Evolutionary conservation across 2,113 vertebrate genomes (phyloP).

Genomic region (Panurus biarmicus): DNA sequence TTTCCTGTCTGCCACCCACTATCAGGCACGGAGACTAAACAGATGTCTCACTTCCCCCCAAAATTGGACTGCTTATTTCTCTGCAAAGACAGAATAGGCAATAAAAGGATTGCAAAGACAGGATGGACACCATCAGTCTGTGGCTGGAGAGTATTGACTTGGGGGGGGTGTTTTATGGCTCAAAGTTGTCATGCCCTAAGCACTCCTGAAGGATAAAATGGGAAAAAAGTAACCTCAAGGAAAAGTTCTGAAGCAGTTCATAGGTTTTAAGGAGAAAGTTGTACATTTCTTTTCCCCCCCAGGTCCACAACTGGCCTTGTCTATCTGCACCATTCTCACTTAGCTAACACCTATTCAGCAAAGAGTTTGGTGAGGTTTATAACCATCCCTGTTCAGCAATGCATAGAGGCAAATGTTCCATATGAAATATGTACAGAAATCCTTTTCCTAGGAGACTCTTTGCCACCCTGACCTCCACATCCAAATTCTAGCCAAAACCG

Average conservation of each 20-base stretch:
- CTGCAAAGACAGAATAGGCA: background rate
- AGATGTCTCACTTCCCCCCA: background rate
- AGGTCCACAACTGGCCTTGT: background rate
- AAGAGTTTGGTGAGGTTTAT: background rate
- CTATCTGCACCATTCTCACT: background rate
- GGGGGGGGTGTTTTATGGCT: background rate
- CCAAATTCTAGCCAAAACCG: background rate
- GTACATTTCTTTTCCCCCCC: background rate
- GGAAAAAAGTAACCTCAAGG: background rate
- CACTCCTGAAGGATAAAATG: background rate
- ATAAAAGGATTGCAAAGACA: background rate
- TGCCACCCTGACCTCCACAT: background rate
- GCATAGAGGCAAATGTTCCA: background rate
- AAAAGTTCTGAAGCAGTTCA: background rate
- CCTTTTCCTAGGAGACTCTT: background rate
- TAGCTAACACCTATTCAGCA: background rate
- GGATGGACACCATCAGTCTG: background rate
- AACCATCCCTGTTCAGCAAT: background rate
- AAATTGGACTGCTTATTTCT: background rate
- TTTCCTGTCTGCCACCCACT: background rate
- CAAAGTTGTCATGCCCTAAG: background rate
- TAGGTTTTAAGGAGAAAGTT: background rate
- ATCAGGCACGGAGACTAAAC: fast-evolving
- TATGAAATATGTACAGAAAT: background rate
- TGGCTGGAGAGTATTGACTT: background rate